Evolutionary conservation across 30 jellyfish, hydroid and myxozoan species (phyloP).

Genomic region (Cassiopea xamachana): DNA sequence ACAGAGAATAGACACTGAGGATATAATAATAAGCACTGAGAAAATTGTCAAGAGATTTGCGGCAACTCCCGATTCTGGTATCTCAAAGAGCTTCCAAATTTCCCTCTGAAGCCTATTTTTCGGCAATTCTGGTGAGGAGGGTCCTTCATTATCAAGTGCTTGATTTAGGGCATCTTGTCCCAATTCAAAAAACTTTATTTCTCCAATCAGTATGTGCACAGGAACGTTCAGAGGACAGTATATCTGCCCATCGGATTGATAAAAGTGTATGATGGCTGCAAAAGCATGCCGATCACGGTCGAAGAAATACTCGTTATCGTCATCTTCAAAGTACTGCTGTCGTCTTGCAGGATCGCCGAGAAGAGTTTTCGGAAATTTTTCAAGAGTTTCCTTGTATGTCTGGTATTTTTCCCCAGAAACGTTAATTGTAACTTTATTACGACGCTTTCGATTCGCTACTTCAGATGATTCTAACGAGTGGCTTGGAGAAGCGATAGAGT

Average conservation of each 20-base stretch:
- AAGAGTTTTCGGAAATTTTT: constrained; percentile 89
- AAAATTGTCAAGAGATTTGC: constrained; percentile 84
- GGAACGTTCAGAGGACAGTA: constrained; percentile 97
- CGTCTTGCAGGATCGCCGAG: constrained; percentile 83
- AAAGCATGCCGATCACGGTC: constrained; percentile 96
- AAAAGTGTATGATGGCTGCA: constrained; percentile 84
- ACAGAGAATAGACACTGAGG: constrained; percentile 87
- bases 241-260: constrained; percentile 91
- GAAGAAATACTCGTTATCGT: constrained; percentile 90
- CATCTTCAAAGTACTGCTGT: constrained; percentile 71
- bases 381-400: constrained; percentile 85
- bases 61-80: constrained; percentile 92
- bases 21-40: constrained; percentile 77
- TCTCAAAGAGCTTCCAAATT: constrained; percentile 91
- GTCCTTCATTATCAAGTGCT: constrained; percentile 77
- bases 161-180: constrained; percentile 92
- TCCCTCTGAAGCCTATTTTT: constrained; percentile 75
- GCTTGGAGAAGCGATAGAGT: constrained; percentile 14
- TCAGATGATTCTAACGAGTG: background rate
- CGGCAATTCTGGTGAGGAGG: constrained; percentile 70
- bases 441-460: constrained; percentile 2
- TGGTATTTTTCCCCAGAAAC: constrained; percentile 98
- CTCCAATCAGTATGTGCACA: constrained; percentile 87
- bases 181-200: constrained; percentile 89
- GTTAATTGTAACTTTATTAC: constrained; percentile 73